Base-by-base conservation (phyloP, 2,888 invertebrate species). In the Boloria euphrosyne region DNA sequence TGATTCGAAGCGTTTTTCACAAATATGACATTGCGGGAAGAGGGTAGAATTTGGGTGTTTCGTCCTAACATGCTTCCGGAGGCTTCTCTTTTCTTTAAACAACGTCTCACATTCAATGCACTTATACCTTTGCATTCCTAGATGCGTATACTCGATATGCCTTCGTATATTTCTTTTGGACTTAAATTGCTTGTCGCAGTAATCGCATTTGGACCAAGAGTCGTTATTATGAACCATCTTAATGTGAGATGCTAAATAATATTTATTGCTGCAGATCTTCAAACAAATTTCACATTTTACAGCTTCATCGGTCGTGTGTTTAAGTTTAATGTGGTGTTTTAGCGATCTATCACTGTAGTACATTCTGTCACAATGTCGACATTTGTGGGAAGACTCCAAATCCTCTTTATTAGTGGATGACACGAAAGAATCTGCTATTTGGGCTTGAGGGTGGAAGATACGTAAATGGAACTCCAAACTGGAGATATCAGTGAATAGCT, bases 11-110 rank as follows among this genome's bases (percentile, higher is more conserved):
- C 87, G 73, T 61, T 87, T 88, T 1, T 82, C 71, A 63, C 90
- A 90, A 0, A 90, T 83, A 54, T 89, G 89, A 52, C 90, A 90
- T 59, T 89, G 87, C 0, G 90, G 89, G 16, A 90, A 90, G 0
- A 76, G 66, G 0, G 80, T 71, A 0, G 90, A 90, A 47, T 89
- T 76, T 0, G 89, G 83, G 67, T 90, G 90, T 63, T 89, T 90
- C 0, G 83, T 80, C 0, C 90, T 75, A 0, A 90, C 85, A 61
- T 90, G 90, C 38, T 90, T 90, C 0, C 90, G 70, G 0, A 90
- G 68, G 54, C 86, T 90, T 0, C 90, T 74, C 68, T 89, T 89
- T 61, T 90, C 90, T 78, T 90, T 90, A 50, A 90, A 90, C 0
- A 89, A 67, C 0, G 86, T 87, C 18, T 86, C 89, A 13, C 90